A percentile compares a stretch with the other conserved stretches of the same genome.
Conservation (phyloP, 2,797 vertebrate species). For the Allobates femoralis region DNA sequence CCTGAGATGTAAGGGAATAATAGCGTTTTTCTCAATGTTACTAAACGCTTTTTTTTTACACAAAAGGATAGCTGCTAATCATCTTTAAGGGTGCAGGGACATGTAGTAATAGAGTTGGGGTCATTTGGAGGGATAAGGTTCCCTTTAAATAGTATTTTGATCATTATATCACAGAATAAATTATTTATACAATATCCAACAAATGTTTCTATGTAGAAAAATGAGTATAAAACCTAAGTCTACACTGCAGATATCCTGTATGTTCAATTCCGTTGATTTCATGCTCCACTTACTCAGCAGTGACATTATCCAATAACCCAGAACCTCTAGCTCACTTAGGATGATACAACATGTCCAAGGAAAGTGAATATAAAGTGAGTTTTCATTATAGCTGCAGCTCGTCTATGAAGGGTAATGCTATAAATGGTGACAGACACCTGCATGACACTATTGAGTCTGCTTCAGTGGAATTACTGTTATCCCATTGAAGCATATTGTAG, state of each 20-base stretch:
- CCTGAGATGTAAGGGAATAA: no score
- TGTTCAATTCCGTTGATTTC: background rate
- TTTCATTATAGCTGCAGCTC: constrained; percentile 28
- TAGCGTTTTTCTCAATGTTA: no score
- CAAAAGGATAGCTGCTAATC: no score
- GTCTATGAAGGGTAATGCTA: background rate
- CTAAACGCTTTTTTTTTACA: no score
- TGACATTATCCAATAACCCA: constrained; percentile 26
- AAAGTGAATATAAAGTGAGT: constrained; percentile 10
- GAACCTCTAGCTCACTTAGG: constrained; percentile 1
- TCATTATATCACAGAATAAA: background rate
- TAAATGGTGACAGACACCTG: background rate
- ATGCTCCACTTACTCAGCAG: constrained; percentile 16
- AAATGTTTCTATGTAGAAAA: background rate
- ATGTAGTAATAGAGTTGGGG: no score
- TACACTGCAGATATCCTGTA: background rate
- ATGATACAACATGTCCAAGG: background rate
- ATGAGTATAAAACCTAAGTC: background rate
- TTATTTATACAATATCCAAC: background rate
- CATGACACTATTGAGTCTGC: background rate
- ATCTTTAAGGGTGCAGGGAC: no score
- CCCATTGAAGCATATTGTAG: background rate
- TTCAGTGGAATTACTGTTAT: background rate
- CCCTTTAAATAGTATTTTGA: no score
- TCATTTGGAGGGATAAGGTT: no score